Conservation (phyloP, 2,113 vertebrate species). For the Microcebus griseorufus region DNA sequence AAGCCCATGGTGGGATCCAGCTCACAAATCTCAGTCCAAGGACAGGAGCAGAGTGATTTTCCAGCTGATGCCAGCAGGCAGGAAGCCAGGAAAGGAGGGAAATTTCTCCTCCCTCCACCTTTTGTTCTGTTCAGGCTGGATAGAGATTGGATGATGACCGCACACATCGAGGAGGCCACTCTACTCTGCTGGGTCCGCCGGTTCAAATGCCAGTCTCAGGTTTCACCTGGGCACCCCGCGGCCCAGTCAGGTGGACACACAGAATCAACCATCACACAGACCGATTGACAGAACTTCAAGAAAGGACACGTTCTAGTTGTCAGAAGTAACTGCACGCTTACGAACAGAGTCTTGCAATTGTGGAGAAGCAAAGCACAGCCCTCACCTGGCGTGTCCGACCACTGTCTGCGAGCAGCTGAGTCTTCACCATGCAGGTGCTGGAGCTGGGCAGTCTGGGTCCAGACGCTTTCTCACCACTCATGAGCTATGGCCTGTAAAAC, state of each 20-base stretch:
- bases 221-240: fast-evolving
- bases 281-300: no score
- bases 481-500: not conserved
- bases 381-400: not conserved
- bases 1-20: not conserved
- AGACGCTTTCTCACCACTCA: not conserved
- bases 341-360: not conserved
- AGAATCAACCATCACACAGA: not conserved
- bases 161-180: not conserved
- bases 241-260: not conserved
- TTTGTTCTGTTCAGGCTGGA: not conserved
- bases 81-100: not conserved
- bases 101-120: not conserved
- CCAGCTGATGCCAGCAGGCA: not conserved
- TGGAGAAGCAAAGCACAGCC: not conserved
- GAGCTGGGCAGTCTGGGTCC: not conserved
- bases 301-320: not conserved
- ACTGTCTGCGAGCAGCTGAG: not conserved
- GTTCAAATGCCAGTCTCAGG: not conserved
- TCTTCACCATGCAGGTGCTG: not conserved
- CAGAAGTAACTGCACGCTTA: not conserved
- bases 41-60: no score
- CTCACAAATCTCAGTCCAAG: not conserved
- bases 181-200: fast-evolving
- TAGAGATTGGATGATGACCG: not conserved